Evolutionary conservation across 2,888 invertebrate genomes (phyloP).

Genomic region (Papilio demoleus): DNA sequence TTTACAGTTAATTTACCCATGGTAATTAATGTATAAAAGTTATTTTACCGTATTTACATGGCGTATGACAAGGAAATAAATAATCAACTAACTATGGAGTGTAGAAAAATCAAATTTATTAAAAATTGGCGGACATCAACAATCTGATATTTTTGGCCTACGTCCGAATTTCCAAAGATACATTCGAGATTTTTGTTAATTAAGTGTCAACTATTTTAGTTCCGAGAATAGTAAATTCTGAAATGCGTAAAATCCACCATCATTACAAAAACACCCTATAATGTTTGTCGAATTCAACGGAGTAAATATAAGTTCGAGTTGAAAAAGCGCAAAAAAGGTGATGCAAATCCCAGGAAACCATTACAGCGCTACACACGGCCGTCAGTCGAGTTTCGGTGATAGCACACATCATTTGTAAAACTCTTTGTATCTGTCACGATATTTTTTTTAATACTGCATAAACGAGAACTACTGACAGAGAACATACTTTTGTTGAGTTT

Average conservation of each 20-base stretch:
- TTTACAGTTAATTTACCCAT: slow-evolving; percentile 39
- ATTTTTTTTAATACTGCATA: slow-evolving; percentile 36
- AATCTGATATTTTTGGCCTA: no score
- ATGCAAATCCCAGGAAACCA: slow-evolving; percentile 68
- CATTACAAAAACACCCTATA: no score
- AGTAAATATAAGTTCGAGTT: background rate
- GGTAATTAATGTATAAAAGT: background rate
- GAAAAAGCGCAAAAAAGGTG: slow-evolving; percentile 24
- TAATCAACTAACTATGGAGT: no score
- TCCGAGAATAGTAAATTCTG: no score
- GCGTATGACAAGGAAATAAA: no score
- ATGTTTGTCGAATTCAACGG: background rate
- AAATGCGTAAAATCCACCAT: no score
- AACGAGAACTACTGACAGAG: slow-evolving; percentile 28
- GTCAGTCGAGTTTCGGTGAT: slow-evolving; percentile 67
- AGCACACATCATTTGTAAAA: slow-evolving; percentile 52
- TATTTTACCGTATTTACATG: no score
- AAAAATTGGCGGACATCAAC: no score
- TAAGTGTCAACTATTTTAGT: no score
- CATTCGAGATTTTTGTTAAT: no score
- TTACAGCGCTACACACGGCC: slow-evolving; percentile 71
- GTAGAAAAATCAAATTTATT: no score
- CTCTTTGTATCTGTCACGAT: slow-evolving; percentile 46
- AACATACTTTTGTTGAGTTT: background rate
- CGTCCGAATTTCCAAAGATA: no score